Evolutionary conservation across 2,888 invertebrate species (phyloP).

Genomic region (Ichneumoninae sp.): DNA sequence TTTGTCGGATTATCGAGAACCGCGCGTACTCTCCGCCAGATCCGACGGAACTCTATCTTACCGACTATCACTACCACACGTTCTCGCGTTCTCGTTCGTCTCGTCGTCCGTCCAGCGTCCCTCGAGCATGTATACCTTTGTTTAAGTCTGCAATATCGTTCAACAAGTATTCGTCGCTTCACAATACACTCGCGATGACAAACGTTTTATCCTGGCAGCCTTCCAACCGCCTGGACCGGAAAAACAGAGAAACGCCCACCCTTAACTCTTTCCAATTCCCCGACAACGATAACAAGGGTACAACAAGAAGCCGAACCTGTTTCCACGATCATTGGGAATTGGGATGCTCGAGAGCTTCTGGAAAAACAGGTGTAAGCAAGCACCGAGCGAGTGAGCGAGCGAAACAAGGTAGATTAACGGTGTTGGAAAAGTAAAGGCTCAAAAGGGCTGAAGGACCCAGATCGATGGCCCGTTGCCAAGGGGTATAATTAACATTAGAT

Average conservation of each 20-base stretch:
- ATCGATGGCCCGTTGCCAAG: no score
- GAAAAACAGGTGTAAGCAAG: constrained; percentile 11
- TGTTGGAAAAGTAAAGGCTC: background rate
- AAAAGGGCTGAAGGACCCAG: background rate
- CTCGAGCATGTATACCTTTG: background rate
- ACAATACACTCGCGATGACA: constrained; percentile 35
- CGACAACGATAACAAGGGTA: constrained; percentile 7
- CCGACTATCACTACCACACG: constrained; percentile 28
- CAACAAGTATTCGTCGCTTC: constrained; percentile 52
- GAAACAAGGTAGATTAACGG: background rate
- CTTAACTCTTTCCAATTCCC: constrained; percentile 1
- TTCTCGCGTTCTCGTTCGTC: constrained; percentile 28
- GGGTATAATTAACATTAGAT: no score
- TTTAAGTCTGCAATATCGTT: constrained; percentile 43
- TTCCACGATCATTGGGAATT: constrained; percentile 9
- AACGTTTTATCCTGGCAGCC: constrained; percentile 30
- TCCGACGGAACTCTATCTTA: constrained; percentile 52
- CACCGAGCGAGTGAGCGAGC: background rate
- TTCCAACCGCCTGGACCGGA: constrained; percentile 14
- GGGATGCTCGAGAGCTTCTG: background rate
- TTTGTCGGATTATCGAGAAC: constrained; percentile 62
- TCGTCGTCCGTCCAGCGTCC: background rate
- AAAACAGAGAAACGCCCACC: background rate
- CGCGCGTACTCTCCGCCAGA: constrained; percentile 39
- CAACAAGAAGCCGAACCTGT: background rate